Conservation (phyloP, 2,113 vertebrate species). For the Lampris megalopsis region DNA sequence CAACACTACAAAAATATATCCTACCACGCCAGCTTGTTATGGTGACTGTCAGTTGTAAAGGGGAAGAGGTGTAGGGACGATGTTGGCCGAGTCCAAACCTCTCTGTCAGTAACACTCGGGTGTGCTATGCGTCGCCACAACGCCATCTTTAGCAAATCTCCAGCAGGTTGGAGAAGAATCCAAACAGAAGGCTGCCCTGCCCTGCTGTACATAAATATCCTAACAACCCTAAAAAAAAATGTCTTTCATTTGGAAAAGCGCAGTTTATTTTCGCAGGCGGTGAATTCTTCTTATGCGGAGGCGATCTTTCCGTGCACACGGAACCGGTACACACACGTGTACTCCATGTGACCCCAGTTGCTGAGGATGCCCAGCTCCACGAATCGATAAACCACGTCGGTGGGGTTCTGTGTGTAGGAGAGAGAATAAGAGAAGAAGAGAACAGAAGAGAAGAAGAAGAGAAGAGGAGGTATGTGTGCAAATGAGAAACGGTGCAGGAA, state of each 20-base stretch:
- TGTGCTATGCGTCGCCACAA: background rate
- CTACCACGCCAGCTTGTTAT: too few species aligned
- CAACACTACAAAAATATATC: too few species aligned
- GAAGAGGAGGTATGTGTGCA: background rate
- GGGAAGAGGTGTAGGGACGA: background rate
- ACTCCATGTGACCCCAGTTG: slow-evolving; percentile 95
- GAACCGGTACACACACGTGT: slow-evolving; percentile 98
- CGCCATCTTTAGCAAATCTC: background rate
- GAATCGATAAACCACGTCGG: slow-evolving; percentile 32
- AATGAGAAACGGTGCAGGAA: background rate
- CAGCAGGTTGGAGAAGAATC: background rate
- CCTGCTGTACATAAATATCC: background rate
- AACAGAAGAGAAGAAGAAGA: background rate
- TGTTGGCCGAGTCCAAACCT: background rate
- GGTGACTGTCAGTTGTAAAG: too few species aligned
- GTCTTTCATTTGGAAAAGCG: background rate
- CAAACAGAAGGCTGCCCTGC: background rate
- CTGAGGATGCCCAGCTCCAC: slow-evolving; percentile 86
- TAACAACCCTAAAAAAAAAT: background rate
- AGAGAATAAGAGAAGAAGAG: background rate
- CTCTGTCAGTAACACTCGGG: background rate
- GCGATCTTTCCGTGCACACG: slow-evolving; percentile 87
- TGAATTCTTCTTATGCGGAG: slow-evolving; percentile 29
- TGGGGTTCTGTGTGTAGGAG: slow-evolving; percentile 35
- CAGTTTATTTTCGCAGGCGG: background rate